Evolutionary conservation across 2,797 vertebrate genomes (phyloP), one percentile per base, ranked within the genome.

Genomic region (Australoheros facetus): DNA sequence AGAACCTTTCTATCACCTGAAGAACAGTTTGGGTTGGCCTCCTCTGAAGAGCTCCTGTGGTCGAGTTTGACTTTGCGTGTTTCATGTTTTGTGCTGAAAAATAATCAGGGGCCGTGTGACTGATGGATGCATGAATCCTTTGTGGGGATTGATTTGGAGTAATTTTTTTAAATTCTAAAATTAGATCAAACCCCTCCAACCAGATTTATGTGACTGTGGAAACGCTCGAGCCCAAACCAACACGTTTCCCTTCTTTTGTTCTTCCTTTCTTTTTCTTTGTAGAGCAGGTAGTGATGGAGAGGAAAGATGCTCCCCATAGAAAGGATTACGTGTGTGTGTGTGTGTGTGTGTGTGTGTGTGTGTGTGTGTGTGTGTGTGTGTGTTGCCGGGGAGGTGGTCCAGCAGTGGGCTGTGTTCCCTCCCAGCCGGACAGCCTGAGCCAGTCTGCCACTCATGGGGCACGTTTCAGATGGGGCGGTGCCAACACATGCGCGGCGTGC

Each of bases 361-460:
- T 23, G 81, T 60, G 57, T 57, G 73, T 87, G 11, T 2, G 34
- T 45, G 82, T 39, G 60, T 69, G 48, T 48, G 60, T 55, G 30
- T 87, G 81, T 89, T 82, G 64, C 53, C 23, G 78, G 75, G 90
- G 85, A 88, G 90, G 90, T 82, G 83, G 89, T 93, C 92, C 90
- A 92, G 92, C 85, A 92, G 81, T 92, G 90, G 93, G 92, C 91
- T 93, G 84, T 78, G 80, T 87, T 93, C 91, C 88, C 89, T 92
- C 91, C 90, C 86, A 91, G 90, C 88, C 88, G 88, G 87, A 91
- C 92, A 90, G 88, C 89, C 92, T 93, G 92, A 95, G 93, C 93
- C 94, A 94, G 93, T 94, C 93, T 93, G 91, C 92, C 92, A 93
- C 92, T 92, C 91, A 89, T 89, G 92, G 94, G 92, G 92, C 93